Percentiles rank a stretch among this genome's conserved stretches.
Evolutionary conservation across 1,140 invertebrate species (phyloP).

Genomic region (Pogonomyrmex californicus): DNA sequence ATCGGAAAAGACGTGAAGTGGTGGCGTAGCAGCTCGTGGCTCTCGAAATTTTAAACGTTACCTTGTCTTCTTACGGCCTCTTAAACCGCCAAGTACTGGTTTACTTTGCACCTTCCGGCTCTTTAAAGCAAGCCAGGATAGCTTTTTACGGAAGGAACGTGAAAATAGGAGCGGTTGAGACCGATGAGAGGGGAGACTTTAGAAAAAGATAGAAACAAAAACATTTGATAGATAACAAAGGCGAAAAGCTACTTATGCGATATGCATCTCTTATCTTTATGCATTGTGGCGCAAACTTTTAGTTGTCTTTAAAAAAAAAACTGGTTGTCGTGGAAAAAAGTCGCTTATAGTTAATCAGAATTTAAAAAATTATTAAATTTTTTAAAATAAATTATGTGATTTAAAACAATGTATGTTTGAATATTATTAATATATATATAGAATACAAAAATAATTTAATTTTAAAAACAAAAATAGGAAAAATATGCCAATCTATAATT

Average conservation of each 20-base stretch:
- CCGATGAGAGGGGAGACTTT: constrained; percentile 18
- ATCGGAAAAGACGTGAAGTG: constrained; percentile 49
- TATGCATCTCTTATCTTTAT: constrained; percentile 27
- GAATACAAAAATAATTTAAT: too few species aligned
- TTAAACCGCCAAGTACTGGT: constrained; percentile 69
- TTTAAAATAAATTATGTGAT: too few species aligned
- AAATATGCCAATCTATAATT: too few species aligned
- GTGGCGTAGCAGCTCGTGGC: constrained; percentile 42
- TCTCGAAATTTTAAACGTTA: constrained; percentile 75
- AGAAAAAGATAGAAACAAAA: constrained; percentile 40
- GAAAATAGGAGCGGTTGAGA: constrained; percentile 42
- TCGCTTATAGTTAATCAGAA: not conserved
- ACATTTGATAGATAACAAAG: constrained; percentile 15
- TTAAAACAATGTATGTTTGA: too few species aligned
- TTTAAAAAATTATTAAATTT: not conserved
- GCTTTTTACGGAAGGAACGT: constrained; percentile 47
- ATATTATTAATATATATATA: too few species aligned
- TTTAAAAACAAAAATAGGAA: too few species aligned
- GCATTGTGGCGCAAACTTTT: not conserved
- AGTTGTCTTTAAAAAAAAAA: constrained; percentile 9
- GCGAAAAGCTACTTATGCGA: constrained; percentile 64
- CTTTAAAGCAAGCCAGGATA: constrained; percentile 64
- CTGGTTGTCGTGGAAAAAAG: not conserved
- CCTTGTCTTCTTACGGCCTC: constrained; percentile 68
- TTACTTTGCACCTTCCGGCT: constrained; percentile 71